Percentiles rank a stretch among this genome's conserved stretches.
phyloP scores from a whole-genome alignment of 2,113 vertebrate genomes.

The Tachysurus fulvidraco region DNA sequence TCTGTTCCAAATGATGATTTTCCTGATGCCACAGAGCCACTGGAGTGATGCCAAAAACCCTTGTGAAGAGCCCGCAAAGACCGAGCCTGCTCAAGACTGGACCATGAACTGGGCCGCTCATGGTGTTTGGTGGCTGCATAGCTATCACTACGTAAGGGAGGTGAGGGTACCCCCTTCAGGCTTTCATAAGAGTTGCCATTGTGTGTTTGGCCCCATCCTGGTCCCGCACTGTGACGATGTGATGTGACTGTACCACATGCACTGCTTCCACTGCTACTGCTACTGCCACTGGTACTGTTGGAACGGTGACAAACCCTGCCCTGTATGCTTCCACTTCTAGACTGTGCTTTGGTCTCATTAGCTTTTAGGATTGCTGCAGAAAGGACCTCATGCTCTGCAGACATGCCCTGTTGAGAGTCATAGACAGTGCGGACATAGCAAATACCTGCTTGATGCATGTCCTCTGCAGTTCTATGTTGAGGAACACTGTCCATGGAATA shows the following conservation, averaged over 20 bases:
- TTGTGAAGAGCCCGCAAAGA: conserved; percentile 74
- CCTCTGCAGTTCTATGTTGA: conserved; percentile 58
- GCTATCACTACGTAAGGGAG: conserved; percentile 89
- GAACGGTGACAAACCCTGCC: conserved; percentile 61
- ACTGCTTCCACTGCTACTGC: conserved; percentile 53
- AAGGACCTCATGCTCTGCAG: conserved; percentile 82
- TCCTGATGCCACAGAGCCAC: conserved; percentile 67
- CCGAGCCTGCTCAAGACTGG: conserved; percentile 79
- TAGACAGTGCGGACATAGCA: conserved; percentile 82
- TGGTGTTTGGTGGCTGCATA: conserved; percentile 84
- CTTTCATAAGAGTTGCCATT: conserved; percentile 71
- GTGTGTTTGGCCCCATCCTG: conserved; percentile 70
- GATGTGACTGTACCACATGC: conserved; percentile 46
- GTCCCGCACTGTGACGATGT: conserved; percentile 67
- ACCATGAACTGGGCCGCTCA: conserved; percentile 84
- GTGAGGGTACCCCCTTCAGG: conserved; percentile 77
- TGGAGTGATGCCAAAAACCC: conserved; percentile 74
- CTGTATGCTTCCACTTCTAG: conserved; percentile 49
- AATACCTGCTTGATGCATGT: conserved; percentile 84
- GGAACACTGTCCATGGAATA: conserved; percentile 77
- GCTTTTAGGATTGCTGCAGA: conserved; percentile 64
- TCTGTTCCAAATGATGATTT: conserved; percentile 75
- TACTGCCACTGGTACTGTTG: conserved; percentile 53
- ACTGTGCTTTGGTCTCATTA: conserved; percentile 55
- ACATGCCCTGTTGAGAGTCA: conserved; percentile 75